Evolutionary conservation across 2,113 vertebrate genomes (phyloP).

Genomic region (Ramphastos sulfuratus): DNA sequence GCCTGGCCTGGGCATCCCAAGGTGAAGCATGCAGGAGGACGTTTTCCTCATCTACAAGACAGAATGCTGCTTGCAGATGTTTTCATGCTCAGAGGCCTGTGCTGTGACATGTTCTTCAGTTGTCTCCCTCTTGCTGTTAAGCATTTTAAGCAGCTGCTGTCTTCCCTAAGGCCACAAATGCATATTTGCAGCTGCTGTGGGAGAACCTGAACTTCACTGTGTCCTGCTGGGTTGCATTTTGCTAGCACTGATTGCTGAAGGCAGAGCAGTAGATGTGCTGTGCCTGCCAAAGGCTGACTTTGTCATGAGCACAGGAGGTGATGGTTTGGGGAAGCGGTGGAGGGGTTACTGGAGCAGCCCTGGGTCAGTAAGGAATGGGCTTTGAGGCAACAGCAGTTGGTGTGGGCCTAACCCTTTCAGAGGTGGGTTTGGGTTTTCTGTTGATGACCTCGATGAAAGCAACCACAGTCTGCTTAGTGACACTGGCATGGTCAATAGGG

Average conservation of each 20-base stretch:
- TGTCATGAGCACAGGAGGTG: fast-evolving
- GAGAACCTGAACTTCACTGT: background rate
- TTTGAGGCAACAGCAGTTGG: background rate
- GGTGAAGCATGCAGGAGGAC: background rate
- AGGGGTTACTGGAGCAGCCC: background rate
- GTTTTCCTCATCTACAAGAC: background rate
- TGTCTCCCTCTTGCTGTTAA: background rate
- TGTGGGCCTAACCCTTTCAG: background rate
- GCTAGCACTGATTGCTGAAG: background rate
- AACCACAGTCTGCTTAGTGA: background rate
- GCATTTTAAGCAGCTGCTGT: background rate
- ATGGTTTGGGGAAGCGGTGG: background rate
- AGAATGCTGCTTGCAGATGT: background rate
- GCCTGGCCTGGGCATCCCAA: background rate
- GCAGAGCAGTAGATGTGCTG: background rate
- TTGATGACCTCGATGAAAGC: background rate
- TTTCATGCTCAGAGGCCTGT: background rate
- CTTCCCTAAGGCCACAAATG: background rate
- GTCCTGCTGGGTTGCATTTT: background rate
- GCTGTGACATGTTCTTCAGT: background rate
- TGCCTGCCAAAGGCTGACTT: background rate
- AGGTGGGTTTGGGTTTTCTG: background rate
- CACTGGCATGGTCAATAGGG: background rate
- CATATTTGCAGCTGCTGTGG: background rate
- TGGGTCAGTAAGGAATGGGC: background rate